Conservation (phyloP, 2,797 vertebrate genomes). For the Sebastes elongatus region DNA sequence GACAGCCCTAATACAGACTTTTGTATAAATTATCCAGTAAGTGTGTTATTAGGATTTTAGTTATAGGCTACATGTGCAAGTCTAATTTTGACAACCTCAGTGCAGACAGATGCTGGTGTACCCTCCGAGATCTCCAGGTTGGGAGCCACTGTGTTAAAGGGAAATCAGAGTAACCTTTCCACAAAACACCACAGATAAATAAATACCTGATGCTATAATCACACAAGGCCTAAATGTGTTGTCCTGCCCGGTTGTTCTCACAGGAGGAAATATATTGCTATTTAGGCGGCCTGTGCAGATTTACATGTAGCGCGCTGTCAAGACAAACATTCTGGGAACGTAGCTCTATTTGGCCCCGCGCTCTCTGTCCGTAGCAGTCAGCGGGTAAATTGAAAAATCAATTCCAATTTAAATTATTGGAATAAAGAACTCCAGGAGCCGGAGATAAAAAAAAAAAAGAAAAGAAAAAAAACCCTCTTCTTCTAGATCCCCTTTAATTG, state of each 20-base stretch:
- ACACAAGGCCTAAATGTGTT: conserved; percentile 81
- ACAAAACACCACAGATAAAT: neutral
- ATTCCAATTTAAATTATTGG: conserved; percentile 99
- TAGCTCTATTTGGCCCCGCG: conserved; percentile 89
- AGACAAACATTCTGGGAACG: conserved; percentile 91
- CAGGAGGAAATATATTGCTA: conserved; percentile 82
- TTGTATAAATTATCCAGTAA: too few relatives aligned
- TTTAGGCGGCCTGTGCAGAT: conserved; percentile 75
- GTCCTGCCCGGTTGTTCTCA: conserved; percentile 75
- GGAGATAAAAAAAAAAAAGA: conserved; percentile 88
- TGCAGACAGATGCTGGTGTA: too few relatives aligned
- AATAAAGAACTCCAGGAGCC: conserved; percentile 99
- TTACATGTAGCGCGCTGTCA: conserved; percentile 87
- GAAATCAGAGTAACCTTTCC: neutral
- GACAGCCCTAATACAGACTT: too few relatives aligned
- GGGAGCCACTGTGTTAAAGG: neutral
- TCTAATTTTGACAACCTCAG: too few relatives aligned
- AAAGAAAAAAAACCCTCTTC: conserved; percentile 80
- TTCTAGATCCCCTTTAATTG: conserved; percentile 99
- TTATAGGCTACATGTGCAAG: too few relatives aligned
- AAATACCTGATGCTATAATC: conserved; percentile 16
- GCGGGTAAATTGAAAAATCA: conserved; percentile 99
- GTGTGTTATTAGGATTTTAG: too few relatives aligned
- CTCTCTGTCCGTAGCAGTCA: conserved; percentile 95
- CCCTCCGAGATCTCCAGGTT: too few relatives aligned